phyloP scores from a whole-genome alignment of 2,888 invertebrate species.

The Cerceris rybyensis region DNA sequence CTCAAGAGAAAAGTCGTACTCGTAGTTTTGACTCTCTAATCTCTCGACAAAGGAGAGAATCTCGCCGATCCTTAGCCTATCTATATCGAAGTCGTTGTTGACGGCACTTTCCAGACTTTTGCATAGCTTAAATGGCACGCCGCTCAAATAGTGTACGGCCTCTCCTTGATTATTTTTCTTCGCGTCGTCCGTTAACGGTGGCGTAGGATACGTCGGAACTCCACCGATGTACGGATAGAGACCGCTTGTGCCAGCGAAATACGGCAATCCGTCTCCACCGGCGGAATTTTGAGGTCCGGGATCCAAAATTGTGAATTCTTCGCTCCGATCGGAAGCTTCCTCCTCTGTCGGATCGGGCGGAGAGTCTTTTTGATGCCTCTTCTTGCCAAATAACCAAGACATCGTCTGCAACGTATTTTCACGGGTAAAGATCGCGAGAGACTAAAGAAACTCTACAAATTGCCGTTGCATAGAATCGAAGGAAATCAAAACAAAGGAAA shows the following conservation, averaged over 20 bases:
- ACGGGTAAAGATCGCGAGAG: neutral
- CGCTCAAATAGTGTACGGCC: conserved; percentile 81
- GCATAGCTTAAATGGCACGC: conserved; percentile 84
- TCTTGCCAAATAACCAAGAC: conserved; percentile 80
- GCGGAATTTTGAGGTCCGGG: neutral
- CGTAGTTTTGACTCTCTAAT: conserved; percentile 81
- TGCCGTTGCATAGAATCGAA: neutral
- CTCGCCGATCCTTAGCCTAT: conserved; percentile 82
- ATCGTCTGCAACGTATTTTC: conserved; percentile 59
- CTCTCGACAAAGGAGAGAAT: conserved; percentile 83
- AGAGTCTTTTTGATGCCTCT: conserved; percentile 75
- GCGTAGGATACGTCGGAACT: conserved; percentile 54
- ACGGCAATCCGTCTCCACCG: conserved; percentile 24
- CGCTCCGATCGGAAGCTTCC: conserved; percentile 54
- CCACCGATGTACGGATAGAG: conserved; percentile 71
- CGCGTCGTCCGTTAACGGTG: conserved; percentile 24
- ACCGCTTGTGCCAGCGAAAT: conserved; percentile 31
- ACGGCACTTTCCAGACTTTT: conserved; percentile 82
- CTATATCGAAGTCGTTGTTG: conserved; percentile 83
- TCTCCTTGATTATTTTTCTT: conserved; percentile 63
- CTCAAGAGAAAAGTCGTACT: conserved; percentile 84
- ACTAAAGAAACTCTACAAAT: neutral
- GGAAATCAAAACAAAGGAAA: too few relatives aligned
- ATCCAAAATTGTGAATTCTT: conserved; percentile 74
- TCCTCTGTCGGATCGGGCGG: conserved; percentile 72